These are phyloP conservation scores for Mormyrops attenuatus DNA, from an alignment of 2,797 vertebrate genomes.

Conservation along the genomic window DNA sequence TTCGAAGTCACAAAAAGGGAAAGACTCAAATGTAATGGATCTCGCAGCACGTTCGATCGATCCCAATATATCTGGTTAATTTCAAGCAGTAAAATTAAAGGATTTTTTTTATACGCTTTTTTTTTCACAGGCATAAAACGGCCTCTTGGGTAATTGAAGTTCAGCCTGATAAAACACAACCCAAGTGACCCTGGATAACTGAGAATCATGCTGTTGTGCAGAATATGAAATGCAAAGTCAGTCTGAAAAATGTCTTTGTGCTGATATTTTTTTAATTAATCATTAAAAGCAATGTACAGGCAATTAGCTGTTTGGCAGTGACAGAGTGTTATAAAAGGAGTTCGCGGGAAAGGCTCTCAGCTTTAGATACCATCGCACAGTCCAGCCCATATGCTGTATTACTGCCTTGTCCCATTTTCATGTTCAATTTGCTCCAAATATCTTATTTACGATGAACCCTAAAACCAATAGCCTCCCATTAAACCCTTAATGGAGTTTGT, in stretches of 20 bases:
- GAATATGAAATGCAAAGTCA: neutral
- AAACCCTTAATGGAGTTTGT: constrained; percentile 27
- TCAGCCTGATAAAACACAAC: neutral
- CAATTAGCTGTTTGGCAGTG: constrained; percentile 18
- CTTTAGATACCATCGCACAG: constrained; percentile 11
- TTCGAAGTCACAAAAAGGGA: neutral
- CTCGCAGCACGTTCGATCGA: neutral
- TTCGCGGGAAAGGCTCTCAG: neutral
- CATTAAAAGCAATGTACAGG: constrained; percentile 18
- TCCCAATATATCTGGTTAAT: neutral
- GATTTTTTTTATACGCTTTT: neutral
- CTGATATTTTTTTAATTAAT: constrained; percentile 16
- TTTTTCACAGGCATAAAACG: neutral
- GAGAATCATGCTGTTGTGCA: neutral
- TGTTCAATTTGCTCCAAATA: constrained; percentile 31
- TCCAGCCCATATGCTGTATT: constrained; percentile 24
- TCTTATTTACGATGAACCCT: constrained; percentile 30
- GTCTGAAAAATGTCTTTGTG: neutral
- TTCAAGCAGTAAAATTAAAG: constrained; percentile 16
- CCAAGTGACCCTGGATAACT: neutral
- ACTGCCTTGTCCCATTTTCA: constrained; percentile 25
- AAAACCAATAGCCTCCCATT: constrained; percentile 29
- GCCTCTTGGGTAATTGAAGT: neutral
- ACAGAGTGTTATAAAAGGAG: constrained; percentile 15
- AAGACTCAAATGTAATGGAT: constrained; percentile 3